Evolutionary conservation across 1,140 invertebrate species (phyloP), one percentile per base, ranked within the genome.

Genomic region (Diorhabda elongata): DNA sequence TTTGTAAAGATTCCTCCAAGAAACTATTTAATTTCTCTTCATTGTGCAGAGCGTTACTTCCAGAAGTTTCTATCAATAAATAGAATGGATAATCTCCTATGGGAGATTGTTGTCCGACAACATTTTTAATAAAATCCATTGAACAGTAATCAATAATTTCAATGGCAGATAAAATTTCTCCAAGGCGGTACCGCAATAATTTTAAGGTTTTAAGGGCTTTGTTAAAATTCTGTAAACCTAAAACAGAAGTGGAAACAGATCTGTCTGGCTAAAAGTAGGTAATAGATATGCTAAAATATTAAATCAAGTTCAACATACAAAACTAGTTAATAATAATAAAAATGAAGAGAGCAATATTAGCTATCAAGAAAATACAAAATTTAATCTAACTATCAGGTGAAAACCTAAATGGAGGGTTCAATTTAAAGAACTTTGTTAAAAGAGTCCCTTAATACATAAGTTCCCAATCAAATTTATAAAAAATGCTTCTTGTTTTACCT

Each of bases 111-210:
- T 86, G 84, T 11, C 92, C 71, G 6, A 86, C 87, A 7, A 91
- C 84, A n/a, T 84, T 75, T 5, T 83, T 82, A 2, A 88, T 86
- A 66, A 86, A 83, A 3, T 85, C 81, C 74, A 95, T 81, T 0
- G 91, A 85, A 6, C 77, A 69, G 42, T 82, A 81, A 82, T 98
- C 96, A 73, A 98, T 92, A 81, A 98, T 90, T 83, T 98, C 96
- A 82, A 93, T 95, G 0, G 96, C 94, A 42, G 96, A 98, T 43
- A 99, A 81, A 69, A 97, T 94, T 83, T 98, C 96, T 3, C 89
- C 90, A 3, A 98, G 82, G 61, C 90, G 87, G 3, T 78, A 78
- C 79, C 91, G 93, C 0, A 92, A 90, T 66, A 87, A 83, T 71
- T 86, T 85, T 75, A 90, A 94, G 2, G 92, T 88, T 75, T 90